Evolutionary conservation across 2,888 invertebrate genomes (phyloP).

Genomic region (Patella caerulea): DNA sequence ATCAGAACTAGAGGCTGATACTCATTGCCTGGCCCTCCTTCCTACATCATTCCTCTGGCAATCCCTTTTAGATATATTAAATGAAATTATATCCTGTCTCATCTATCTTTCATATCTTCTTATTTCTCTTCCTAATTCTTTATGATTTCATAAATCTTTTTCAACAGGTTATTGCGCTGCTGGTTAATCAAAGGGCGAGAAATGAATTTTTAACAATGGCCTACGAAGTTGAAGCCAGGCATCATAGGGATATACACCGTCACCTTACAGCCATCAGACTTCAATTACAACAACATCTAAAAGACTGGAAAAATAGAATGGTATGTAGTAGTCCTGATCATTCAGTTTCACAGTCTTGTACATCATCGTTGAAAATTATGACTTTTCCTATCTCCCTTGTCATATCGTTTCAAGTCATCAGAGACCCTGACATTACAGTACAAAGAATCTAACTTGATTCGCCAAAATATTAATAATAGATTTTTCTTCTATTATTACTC

Average conservation of each 20-base stretch:
- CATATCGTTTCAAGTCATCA: too few species aligned
- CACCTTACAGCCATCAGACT: slow-evolving; percentile 56
- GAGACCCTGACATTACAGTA: too few species aligned
- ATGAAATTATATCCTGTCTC: too few species aligned
- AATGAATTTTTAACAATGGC: slow-evolving; percentile 69
- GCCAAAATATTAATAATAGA: too few species aligned
- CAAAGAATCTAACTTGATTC: too few species aligned
- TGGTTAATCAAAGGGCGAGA: slow-evolving; percentile 62
- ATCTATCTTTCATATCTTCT: background rate
- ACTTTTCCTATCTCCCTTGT: background rate
- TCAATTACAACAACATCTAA: slow-evolving; percentile 46
- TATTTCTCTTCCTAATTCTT: background rate
- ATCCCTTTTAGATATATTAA: too few species aligned
- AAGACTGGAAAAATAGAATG: slow-evolving; percentile 56
- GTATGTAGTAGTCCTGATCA: slow-evolving; percentile 36
- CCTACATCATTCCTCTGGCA: too few species aligned
- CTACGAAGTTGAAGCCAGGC: slow-evolving; percentile 60
- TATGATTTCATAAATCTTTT: background rate
- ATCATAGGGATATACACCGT: slow-evolving; percentile 58
- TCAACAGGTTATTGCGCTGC: slow-evolving; percentile 55
- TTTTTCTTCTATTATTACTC: too few species aligned
- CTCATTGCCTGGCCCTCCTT: too few species aligned
- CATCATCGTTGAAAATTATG: background rate
- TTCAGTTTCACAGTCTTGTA: background rate
- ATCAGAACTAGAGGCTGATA: too few species aligned